Conservation (phyloP, 2,888 invertebrate genomes). For the Cephus rjabovi region DNA sequence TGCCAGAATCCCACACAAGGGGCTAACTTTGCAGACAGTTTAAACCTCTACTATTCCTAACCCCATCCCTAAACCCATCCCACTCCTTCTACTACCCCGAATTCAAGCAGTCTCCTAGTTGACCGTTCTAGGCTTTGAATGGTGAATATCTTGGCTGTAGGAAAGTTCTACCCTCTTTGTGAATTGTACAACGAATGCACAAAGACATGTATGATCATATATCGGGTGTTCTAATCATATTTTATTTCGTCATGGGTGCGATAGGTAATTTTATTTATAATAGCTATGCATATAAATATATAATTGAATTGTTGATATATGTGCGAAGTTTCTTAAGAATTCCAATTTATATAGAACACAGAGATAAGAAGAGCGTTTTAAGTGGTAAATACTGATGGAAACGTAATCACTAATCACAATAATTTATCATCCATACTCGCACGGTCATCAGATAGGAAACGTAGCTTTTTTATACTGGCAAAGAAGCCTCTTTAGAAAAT, state of each 20-base stretch:
- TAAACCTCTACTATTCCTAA: conserved; percentile 19
- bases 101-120: conserved; percentile 27
- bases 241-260: not conserved
- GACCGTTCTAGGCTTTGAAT: conserved; percentile 32
- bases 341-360: too few relatives aligned
- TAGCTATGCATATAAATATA: not conserved
- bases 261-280: not conserved
- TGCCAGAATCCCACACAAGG: conserved; percentile 5
- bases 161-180: conserved; percentile 16
- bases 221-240: not conserved
- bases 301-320: not conserved
- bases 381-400: not conserved
- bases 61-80: conserved; percentile 19
- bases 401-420: not conserved
- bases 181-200: not conserved
- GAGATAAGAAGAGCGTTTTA: not conserved
- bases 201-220: not conserved
- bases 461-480: not conserved
- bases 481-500: not conserved
- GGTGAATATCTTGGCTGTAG: conserved; percentile 25
- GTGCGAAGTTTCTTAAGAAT: not conserved
- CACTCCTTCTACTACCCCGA: conserved; percentile 14
- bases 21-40: conserved; percentile 41
- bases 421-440: not conserved
- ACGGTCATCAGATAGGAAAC: not conserved